phyloP scores from a whole-genome alignment of 2,888 invertebrate genomes.

The Leucophora obtusa region DNA sequence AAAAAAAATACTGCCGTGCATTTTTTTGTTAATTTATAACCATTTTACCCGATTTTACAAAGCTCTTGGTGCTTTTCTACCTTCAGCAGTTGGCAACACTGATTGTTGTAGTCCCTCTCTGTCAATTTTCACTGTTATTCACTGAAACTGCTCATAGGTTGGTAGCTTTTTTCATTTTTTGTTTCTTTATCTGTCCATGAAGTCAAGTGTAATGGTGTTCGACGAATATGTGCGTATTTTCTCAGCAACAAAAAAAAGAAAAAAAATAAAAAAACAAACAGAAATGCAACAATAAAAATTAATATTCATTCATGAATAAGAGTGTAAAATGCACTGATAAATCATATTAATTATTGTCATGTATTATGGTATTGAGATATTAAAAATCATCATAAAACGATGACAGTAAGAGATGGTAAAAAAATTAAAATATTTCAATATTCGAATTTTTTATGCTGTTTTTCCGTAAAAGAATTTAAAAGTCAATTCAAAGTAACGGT shows the following conservation, averaged over 20 bases:
- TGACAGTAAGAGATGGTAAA: neutral
- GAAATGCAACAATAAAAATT: constrained; percentile 47
- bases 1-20: no score
- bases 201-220: constrained; percentile 29
- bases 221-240: neutral
- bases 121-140: neutral
- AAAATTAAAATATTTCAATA: neutral
- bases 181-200: constrained; percentile 38
- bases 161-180: neutral
- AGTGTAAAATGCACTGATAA: constrained; percentile 60
- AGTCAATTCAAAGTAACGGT: neutral
- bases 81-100: no score
- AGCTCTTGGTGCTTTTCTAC: no score
- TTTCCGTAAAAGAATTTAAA: neutral
- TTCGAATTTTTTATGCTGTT: neutral
- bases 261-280: no score
- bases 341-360: constrained; percentile 62
- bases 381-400: constrained; percentile 49
- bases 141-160: neutral
- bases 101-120: neutral
- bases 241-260: neutral
- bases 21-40: no score
- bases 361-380: constrained; percentile 59
- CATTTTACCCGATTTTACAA: no score
- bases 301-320: constrained; percentile 55